Percentiles rank a stretch among this genome's conserved stretches.
Conservation (phyloP, 2,113 vertebrate species). For the Drymodes brunneopygia region DNA sequence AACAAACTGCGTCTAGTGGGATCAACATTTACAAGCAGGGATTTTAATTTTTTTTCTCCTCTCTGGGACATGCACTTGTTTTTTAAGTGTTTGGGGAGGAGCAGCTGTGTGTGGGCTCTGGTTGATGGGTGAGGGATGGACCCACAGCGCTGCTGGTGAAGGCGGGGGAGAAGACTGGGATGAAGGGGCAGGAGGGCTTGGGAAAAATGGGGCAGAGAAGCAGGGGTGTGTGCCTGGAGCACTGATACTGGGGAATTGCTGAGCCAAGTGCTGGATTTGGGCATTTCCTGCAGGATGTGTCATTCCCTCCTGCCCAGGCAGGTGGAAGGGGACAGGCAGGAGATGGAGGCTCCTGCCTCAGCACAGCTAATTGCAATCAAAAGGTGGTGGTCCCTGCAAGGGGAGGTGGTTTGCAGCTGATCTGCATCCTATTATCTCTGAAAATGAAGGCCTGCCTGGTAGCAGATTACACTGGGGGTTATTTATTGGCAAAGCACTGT, state of each 20-base stretch:
- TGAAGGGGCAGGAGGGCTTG: not conserved
- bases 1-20: slow-evolving; percentile 65
- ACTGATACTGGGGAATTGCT: not conserved
- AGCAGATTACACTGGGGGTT: slow-evolving; percentile 59
- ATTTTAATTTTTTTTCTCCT: not conserved
- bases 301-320: not conserved
- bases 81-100: slow-evolving; percentile 9
- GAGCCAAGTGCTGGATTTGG: not conserved
- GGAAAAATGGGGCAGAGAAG: not conserved
- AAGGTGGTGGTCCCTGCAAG: slow-evolving; percentile 14
- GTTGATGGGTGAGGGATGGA: not conserved
- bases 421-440: slow-evolving; percentile 44
- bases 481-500: slow-evolving; percentile 69
- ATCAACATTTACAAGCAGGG: slow-evolving; percentile 65
- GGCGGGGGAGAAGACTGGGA: not conserved
- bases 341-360: not conserved
- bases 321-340: not conserved
- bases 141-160: not conserved
- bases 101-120: not conserved
- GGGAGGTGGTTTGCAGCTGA: slow-evolving; percentile 3
- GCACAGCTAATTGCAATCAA: not conserved
- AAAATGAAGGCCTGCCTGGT: slow-evolving; percentile 35
- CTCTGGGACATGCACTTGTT: not conserved
- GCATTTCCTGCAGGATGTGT: not conserved
- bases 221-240: not conserved